Evolutionary conservation across 2,888 invertebrate genomes (phyloP), one percentile per base, ranked within the genome.

Genomic region (Scaptomyza flava): DNA sequence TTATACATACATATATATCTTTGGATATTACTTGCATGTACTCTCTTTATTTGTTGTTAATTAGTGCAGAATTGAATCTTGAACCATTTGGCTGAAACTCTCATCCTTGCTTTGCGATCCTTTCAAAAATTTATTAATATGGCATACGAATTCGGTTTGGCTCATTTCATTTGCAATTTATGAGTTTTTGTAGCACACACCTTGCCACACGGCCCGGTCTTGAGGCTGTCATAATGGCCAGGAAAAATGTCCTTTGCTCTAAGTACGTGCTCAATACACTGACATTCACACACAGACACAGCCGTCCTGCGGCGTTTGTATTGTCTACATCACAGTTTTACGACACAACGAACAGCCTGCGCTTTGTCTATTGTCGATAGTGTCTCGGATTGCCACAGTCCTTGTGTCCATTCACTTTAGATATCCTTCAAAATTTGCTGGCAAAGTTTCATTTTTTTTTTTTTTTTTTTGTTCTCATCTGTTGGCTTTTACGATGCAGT

Each of bases 81-180:
- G 50, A 65, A 65, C 43, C 68, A 61, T 54, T 71, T 34, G 51
- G 52, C 54, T 45, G 38, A 46, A 66, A 31, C 34, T 43, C 36
- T 50, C 11, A 46, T 43, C 23, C 57, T 60, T 48, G n/a, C 33
- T 48, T 48, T 47, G 33, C 46, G 27, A 5, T 17, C 17, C 31
- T 48, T 31, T 42, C 20, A 45, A 41, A 27, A 30, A 38, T 3
- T 38, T 41, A 38, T 58, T 6, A 41, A 46, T 43, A 17, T 14
- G 3, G 33, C 20, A 65, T 70, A 63, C 69, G 67, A 50, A 88
- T 90, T 90, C 89, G 90, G 65, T 86, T 85, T 90, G 90, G 83
- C 89, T 90, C 90, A 90, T 89, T 90, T 90, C 77, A 84, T 89
- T 90, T 89, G 90, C 87, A 89, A 89, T 90, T 90, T 90, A 90